Evolutionary conservation across 2,888 invertebrate species (phyloP).

Genomic region (Melipona beecheii): DNA sequence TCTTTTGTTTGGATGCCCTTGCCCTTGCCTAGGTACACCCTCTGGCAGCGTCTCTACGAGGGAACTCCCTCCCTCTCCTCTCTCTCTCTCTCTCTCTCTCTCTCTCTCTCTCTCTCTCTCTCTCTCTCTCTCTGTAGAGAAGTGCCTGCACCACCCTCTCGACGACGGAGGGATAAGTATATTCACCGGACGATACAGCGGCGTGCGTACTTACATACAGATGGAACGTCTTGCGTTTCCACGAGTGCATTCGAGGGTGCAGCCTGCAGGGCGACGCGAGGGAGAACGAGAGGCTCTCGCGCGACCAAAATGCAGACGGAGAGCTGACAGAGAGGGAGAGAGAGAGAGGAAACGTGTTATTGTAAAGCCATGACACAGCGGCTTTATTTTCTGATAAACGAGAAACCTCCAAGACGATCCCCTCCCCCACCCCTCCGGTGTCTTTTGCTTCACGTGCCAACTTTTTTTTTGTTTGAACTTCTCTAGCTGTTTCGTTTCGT

Average conservation of each 20-base stretch:
- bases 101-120: background rate
- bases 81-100: background rate
- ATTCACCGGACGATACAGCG: slow-evolving; percentile 36
- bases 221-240: slow-evolving; percentile 61
- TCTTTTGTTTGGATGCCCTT: slow-evolving; percentile 68
- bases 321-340: background rate
- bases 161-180: slow-evolving; percentile 14
- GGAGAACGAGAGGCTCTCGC: slow-evolving; percentile 43
- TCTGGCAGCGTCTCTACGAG: slow-evolving; percentile 39
- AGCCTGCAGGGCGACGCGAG: slow-evolving; percentile 35
- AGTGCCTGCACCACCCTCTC: slow-evolving; percentile 46
- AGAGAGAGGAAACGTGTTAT: slow-evolving; percentile 23
- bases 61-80: slow-evolving; percentile 33
- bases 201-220: slow-evolving; percentile 35
- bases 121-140: slow-evolving; percentile 7
- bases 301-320: slow-evolving; percentile 45
- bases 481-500: background rate
- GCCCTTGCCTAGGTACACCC: slow-evolving; percentile 66
- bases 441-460: too few relatives aligned
- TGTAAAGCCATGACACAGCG: slow-evolving; percentile 51
- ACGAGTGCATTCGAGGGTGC: slow-evolving; percentile 58
- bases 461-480: too few relatives aligned
- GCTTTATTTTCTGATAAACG: slow-evolving; percentile 41
- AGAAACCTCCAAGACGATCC: slow-evolving; percentile 21
- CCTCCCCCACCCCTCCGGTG: background rate